Evolutionary conservation across 2,888 invertebrate genomes (phyloP).

Genomic region (Papilio demoleus): DNA sequence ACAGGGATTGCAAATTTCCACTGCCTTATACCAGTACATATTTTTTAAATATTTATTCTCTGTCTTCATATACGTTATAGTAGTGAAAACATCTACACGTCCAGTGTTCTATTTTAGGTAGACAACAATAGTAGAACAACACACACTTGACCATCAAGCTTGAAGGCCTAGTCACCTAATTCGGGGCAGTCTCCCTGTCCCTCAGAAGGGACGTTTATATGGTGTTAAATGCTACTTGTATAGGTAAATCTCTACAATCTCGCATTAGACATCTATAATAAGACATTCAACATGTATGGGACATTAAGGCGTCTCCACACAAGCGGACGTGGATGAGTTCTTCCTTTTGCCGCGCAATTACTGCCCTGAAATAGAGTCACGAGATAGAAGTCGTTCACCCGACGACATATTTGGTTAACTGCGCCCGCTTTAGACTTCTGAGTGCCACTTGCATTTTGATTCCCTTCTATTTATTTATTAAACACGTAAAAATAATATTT

Average conservation of each 20-base stretch:
- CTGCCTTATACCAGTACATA: too few species aligned
- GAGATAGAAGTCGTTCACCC: constrained; percentile 52
- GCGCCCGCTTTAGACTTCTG: constrained; percentile 38
- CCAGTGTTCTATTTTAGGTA: too few species aligned
- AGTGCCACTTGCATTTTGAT: constrained; percentile 41
- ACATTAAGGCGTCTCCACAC: constrained; percentile 11
- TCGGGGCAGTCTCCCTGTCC: too few species aligned
- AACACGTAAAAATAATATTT: neutral
- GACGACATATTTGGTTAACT: constrained; percentile 51
- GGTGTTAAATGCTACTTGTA: too few species aligned
- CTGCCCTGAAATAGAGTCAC: constrained; percentile 51
- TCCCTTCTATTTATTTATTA: neutral
- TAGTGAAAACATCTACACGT: too few species aligned
- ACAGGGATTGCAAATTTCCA: too few species aligned
- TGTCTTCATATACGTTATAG: too few species aligned
- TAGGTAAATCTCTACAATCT: neutral
- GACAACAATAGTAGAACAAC: too few species aligned
- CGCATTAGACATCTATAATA: neutral
- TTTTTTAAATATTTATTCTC: too few species aligned
- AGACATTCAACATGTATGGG: constrained; percentile 16
- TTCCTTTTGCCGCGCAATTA: constrained; percentile 50
- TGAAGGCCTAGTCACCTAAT: too few species aligned
- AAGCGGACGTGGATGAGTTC: constrained; percentile 40
- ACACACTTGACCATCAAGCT: too few species aligned
- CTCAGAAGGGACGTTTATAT: too few species aligned